A percentile compares a stretch with the other conserved stretches of the same genome.
These are phyloP conservation scores for Parnassius orleans DNA, from an alignment of 2,888 invertebrate species.

Conservation along the genomic window DNA sequence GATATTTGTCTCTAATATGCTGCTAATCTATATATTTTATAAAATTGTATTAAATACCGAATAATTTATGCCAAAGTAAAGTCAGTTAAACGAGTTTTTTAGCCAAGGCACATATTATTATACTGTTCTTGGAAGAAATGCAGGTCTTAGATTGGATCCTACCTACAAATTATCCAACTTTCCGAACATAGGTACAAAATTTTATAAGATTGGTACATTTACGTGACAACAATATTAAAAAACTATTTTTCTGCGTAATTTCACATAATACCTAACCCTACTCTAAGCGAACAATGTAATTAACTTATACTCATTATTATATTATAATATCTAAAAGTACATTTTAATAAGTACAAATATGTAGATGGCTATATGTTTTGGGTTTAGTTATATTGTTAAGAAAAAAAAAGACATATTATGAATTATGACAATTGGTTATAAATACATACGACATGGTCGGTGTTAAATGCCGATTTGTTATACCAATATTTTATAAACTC, in stretches of 20 bases:
- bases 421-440: constrained; percentile 8
- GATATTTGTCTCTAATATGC: too few relatives aligned
- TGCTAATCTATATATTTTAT: too few relatives aligned
- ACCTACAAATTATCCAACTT: constrained; percentile 80
- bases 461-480: constrained; percentile 15
- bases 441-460: constrained; percentile 23
- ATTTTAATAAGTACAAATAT: constrained; percentile 71
- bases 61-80: too few relatives aligned
- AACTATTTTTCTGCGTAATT: constrained; percentile 80
- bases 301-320: constrained; percentile 63
- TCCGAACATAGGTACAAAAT: constrained; percentile 79
- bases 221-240: constrained; percentile 81
- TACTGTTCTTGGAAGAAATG: constrained; percentile 72
- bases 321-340: constrained; percentile 74
- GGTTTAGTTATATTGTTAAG: constrained; percentile 9
- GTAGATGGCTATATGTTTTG: constrained; percentile 42
- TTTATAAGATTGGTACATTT: constrained; percentile 80
- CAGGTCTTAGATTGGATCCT: constrained; percentile 79
- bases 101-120: constrained; percentile 79
- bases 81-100: constrained; percentile 26
- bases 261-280: constrained; percentile 73
- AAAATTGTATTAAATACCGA: too few relatives aligned
- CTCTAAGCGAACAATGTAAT: constrained; percentile 76
- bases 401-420: too few relatives aligned
- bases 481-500: not conserved